Conservation (phyloP, 2,888 invertebrate species). For the Crossocerus cetratus region DNA sequence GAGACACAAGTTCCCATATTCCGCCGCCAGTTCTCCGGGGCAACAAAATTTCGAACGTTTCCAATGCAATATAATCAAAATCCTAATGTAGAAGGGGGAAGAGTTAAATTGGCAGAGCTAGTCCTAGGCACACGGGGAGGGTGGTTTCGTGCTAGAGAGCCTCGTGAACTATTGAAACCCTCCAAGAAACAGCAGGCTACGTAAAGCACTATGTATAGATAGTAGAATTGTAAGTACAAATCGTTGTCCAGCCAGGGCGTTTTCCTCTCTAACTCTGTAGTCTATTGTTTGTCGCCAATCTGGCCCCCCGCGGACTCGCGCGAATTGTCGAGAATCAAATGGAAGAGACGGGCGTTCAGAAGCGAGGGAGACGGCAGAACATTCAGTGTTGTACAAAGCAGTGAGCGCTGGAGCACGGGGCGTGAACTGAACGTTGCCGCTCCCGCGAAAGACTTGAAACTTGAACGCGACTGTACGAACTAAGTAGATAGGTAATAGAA, state of each 20-base stretch:
- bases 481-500: constrained; percentile 41
- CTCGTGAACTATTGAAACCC: no score
- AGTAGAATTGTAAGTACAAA: constrained; percentile 48
- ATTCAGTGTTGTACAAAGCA: constrained; percentile 12
- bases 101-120: no score
- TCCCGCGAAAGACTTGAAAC: constrained; percentile 44
- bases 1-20: no score
- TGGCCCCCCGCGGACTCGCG: constrained; percentile 47
- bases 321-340: constrained; percentile 20
- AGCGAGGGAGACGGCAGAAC: background rate
- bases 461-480: constrained; percentile 35
- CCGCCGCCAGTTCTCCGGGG: no score
- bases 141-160: no score
- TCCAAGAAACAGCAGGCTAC: constrained; percentile 53
- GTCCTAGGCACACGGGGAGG: no score
- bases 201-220: constrained; percentile 55
- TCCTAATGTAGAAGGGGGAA: no score
- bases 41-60: no score
- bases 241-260: constrained; percentile 51
- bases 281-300: constrained; percentile 17
- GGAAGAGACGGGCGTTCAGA: constrained; percentile 8
- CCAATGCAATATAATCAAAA: no score
- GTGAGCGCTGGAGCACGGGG: constrained; percentile 23
- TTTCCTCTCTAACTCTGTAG: constrained; percentile 21
- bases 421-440: constrained; percentile 4